Percentiles rank a stretch among this genome's conserved stretches.
Evolutionary conservation across 2,113 vertebrate species (phyloP).

Genomic region (Rhabdornis inornatus): DNA sequence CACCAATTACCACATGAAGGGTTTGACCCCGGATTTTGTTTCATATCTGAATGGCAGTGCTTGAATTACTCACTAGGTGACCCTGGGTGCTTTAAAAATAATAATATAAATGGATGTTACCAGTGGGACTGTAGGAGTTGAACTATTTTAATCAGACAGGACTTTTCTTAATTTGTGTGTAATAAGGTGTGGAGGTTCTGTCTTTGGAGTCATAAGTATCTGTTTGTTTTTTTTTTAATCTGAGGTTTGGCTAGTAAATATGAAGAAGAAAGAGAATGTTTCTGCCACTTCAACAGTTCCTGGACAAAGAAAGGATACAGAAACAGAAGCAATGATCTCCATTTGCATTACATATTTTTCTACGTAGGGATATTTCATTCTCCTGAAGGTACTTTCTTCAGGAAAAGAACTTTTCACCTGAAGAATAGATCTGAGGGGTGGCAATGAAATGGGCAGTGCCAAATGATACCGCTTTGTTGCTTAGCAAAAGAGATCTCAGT

Average conservation of each 20-base stretch:
- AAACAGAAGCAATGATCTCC: not conserved
- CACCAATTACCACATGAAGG: not conserved
- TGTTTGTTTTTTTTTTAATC: not conserved
- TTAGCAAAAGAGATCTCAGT: not conserved
- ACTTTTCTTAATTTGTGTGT: not conserved
- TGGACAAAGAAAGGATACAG: not conserved
- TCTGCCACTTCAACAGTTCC: not conserved
- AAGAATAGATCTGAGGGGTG: not conserved
- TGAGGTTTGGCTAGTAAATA: not conserved
- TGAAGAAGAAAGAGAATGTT: not conserved
- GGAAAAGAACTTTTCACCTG: not conserved
- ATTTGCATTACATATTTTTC: not conserved
- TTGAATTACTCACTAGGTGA: not conserved
- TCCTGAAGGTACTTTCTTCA: not conserved
- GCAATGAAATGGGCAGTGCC: not conserved
- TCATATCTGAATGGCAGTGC: not conserved
- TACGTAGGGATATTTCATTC: not conserved
- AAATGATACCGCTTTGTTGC: not conserved
- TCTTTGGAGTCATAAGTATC: not conserved
- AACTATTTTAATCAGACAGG: not conserved
- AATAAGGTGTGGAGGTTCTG: not conserved
- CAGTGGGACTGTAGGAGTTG: not conserved
- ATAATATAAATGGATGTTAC: not conserved
- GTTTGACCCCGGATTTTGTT: not conserved
- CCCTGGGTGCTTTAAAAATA: not conserved